Conservation (phyloP, 1,140 invertebrate genomes). For the Ceratina calcarata region DNA sequence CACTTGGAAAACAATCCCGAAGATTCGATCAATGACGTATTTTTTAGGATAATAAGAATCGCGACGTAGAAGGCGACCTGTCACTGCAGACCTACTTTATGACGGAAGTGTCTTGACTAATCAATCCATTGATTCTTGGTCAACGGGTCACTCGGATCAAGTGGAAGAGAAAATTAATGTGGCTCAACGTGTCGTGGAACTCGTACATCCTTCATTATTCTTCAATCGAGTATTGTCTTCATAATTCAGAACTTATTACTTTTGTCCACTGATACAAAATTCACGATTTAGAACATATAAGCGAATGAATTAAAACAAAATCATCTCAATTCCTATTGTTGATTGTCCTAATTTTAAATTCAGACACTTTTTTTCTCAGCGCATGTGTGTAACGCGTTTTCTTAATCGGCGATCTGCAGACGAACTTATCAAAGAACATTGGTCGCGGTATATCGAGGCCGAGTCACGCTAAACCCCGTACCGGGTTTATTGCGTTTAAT, state of each 20-base stretch:
- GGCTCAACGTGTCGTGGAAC: slow-evolving; percentile 14
- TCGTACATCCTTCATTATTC: neutral
- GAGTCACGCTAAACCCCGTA: neutral
- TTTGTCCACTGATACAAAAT: neutral
- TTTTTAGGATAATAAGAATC: slow-evolving; percentile 40
- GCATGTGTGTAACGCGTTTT: neutral
- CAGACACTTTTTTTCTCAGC: no score
- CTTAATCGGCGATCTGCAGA: neutral
- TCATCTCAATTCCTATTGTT: no score
- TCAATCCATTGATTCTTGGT: slow-evolving; percentile 64
- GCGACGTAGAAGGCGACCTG: slow-evolving; percentile 60
- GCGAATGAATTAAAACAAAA: no score
- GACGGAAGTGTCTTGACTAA: slow-evolving; percentile 63
- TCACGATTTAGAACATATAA: neutral
- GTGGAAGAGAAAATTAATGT: slow-evolving; percentile 57
- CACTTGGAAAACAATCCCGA: no score
- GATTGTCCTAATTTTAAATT: no score
- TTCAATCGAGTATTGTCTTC: no score
- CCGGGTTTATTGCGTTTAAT: neutral
- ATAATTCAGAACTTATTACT: no score
- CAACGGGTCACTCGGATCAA: slow-evolving; percentile 59
- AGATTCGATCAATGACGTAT: slow-evolving; percentile 12
- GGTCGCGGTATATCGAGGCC: neutral
- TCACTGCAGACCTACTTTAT: slow-evolving; percentile 63
- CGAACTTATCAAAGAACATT: neutral